Base-by-base conservation (phyloP, 2,888 invertebrate genomes). In the Erebia aethiops region DNA sequence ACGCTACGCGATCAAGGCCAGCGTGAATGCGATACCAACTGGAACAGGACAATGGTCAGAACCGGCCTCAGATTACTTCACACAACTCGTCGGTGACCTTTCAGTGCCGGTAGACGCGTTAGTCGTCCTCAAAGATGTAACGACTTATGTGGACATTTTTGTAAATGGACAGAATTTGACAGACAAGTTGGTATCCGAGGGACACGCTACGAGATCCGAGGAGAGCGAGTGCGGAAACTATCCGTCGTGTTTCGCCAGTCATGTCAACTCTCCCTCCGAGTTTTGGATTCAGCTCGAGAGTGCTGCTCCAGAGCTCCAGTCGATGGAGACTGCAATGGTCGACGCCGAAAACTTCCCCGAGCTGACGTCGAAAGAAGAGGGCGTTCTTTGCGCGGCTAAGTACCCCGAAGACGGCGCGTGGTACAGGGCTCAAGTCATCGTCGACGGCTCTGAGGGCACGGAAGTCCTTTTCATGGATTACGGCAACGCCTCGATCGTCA, bases 271-370 rank as follows among this genome's bases (percentile, higher is more conserved):
- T 0, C 95, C 97, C 0, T 94, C 94, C 0, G 96, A 97, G 79
- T 97, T 97, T 83, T 97, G 96, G 95, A 94, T 97, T 21, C 97
- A 97, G 80, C 91, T 96, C 74, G 96, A 96, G 78, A 94, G 95
- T n/a, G 89, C 92, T 0, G 82, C 91, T 0, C 76, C 86, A 0
- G 95, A 95, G 9, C 79, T 96, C 51, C 95, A 95, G 73, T 81
- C 94, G 11, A 94, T 96, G 83, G 94, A 94, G 71, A 85, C 93
- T 0, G 94, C 94, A 71, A 89, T 96, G 85, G 86, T 89, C 0
- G 93, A 94, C 18, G 94, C 94, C 0, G 92, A 94, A 49, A 90
- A 89, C 75, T 94, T 95, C 79, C 89, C 94, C 0, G 87, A 90
- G 8, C 80, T 95, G 2, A 83, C 82, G 0, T 86, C 86, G 1